Conservation (phyloP, 2,888 invertebrate species). For the Philereme transversata region DNA sequence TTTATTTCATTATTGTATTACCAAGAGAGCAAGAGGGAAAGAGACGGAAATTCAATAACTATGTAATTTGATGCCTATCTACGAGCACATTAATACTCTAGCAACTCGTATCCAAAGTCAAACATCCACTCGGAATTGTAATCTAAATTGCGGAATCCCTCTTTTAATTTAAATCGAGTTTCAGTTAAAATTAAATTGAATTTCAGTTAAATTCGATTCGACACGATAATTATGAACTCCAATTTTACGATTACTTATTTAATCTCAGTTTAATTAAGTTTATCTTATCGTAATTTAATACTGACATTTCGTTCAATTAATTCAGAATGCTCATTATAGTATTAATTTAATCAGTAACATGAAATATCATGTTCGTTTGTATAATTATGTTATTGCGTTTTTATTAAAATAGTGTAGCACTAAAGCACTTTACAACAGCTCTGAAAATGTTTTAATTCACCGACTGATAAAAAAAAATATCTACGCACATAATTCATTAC, state of each 20-base stretch:
- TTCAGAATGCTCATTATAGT: not conserved
- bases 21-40: no score
- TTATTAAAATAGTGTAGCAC: no score
- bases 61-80: no score
- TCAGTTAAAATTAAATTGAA: constrained; percentile 41
- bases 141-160: constrained; percentile 28
- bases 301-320: constrained; percentile 1
- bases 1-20: no score
- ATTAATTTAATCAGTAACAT: no score
- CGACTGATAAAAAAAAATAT: no score
- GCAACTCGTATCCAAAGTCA: constrained; percentile 21
- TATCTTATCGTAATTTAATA: constrained; percentile 9
- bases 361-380: no score
- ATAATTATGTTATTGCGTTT: no score
- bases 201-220: constrained; percentile 38
- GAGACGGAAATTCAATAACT: no score
- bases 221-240: constrained; percentile 35
- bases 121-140: constrained; percentile 28
- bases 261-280: constrained; percentile 22
- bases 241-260: constrained; percentile 35
- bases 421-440: no score
- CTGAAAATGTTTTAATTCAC: no score
- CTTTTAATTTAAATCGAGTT: constrained; percentile 43
- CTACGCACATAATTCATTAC: no score
- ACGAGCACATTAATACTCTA: not conserved